Evolutionary conservation across 2,888 invertebrate species (phyloP), one percentile per base, ranked within the genome.

Genomic region (Amaurobius ferox): DNA sequence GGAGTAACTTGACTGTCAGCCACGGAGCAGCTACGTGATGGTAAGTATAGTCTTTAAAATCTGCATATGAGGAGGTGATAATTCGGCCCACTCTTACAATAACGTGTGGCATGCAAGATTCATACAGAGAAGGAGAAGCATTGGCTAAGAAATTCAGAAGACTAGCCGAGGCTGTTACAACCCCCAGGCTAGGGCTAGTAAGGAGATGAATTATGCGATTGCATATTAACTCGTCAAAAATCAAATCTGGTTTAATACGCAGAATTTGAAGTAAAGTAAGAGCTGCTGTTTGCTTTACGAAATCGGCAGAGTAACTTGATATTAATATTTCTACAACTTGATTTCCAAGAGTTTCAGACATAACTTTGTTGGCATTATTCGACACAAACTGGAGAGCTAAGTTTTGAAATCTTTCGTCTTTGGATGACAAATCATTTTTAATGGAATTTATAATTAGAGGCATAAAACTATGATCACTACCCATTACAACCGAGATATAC

Each of bases 341-440:
- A 90, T 95, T 96, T 74, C 97, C 97, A 92, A 99, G 98, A 67
- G 98, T 97, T 92, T 99, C 99, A 13, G 98, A 99, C 99, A 99
- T 99, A 91, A 99, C 99, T 90, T 96, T 95, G 91, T 97, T 98
- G 80, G 99, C 99, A 92, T 99, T 99, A 92, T 99, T 99, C 74
- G 99, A 99, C 91, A 99, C 98, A 92, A 99, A 99, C 92, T 99
- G 99, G 89, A 99, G 93, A 71, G 99, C 99, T 91, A 99, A 94
- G 92, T 98, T 98, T 78, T 99, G 98, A 91, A 99, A 98, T 90
- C 99, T 97, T 48, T 99, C 98, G 93, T 99, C 99, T 90, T 93
- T 94, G 87, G 97, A 97, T 90, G 95, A 95, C 91, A 99, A 93
- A 93, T 99, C 99, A 93, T 98, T 99, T 93, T 99, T 98, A 91